These are phyloP conservation scores for Dysidea cf. avara DNA, from an alignment of 37 sponge, comb jelly and placozoan species.

Conservation along the genomic window DNA sequence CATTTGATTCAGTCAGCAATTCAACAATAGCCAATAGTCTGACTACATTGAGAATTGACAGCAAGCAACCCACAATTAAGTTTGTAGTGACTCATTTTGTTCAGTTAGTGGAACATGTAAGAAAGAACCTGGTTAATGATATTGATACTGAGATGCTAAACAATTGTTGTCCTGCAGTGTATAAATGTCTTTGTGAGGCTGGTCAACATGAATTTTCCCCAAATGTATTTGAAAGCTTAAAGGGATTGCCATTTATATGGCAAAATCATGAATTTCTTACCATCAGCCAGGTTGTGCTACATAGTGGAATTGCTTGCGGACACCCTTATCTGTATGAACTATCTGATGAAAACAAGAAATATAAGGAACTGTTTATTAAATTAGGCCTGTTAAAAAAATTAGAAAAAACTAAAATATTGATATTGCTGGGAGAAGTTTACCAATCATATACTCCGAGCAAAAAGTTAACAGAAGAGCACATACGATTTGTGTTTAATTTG, in stretches of 20 bases:
- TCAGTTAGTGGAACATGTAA: background rate
- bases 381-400: slow-evolving; percentile 14
- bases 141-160: background rate
- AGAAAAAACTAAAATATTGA: no score
- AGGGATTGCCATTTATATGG: slow-evolving; percentile 42
- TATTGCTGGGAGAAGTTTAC: no score
- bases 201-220: background rate
- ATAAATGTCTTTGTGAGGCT: slow-evolving; percentile 3
- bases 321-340: slow-evolving; percentile 41
- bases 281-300: slow-evolving; percentile 5
- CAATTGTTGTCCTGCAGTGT: slow-evolving; percentile 16
- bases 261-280: slow-evolving; percentile 27
- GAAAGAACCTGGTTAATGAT: background rate
- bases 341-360: slow-evolving; percentile 8
- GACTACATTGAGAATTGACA: background rate
- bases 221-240: background rate
- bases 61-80: background rate
- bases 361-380: slow-evolving; percentile 21
- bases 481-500: slow-evolving; percentile 4
- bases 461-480: slow-evolving; percentile 13
- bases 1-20: no score
- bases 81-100: slow-evolving; percentile 19
- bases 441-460: no score
- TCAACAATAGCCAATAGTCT: no score
- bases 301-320: no score